Base-by-base conservation (phyloP, 2,113 vertebrate genomes). In the Nothobranchius furzeri region DNA sequence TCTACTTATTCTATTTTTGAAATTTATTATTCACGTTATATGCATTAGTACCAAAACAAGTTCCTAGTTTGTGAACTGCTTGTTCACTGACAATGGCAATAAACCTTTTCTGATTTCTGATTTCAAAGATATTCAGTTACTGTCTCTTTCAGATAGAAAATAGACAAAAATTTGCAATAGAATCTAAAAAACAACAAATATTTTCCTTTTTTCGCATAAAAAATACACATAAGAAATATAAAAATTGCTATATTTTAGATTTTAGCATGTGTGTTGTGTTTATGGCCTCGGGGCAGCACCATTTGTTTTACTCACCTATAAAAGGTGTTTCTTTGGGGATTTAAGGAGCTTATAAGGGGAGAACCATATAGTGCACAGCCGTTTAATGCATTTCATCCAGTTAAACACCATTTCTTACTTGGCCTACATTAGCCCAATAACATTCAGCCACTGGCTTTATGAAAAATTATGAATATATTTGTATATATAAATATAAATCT, bases 381-480 rank as follows among this genome's bases (percentile, higher is more conserved):
- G 79, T 89, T 91, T 85, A 74, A 87, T 86, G 89, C 8, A 42
- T 86, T 79, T 30, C 73, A 25, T 88, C 69, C 87, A 30, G 30
- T 86, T 86, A 85, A 90, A 85, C 76, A 87, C 80, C 64, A 66
- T 63, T 68, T 50, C 68, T 76, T 59, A 90, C 85, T 83, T 89
- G 87, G 79, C 87, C 86, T 85, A 74, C 83, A 83, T 83, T 73
- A 58, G 74, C 82, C 52, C 6, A 45, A 62, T 52, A 43, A 15
- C 64, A 61, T n/a, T 71, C 61, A 35, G 53, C 61, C 64, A 52
- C 49, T 63, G 51, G 52, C 48, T 25, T 46, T 63, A 61, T 69
- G 59, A 53, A 56, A 60, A 58, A 24, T 9, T 10, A 43, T 7
- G 6, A 35, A 35, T 11, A 36, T 3, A 48, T 48, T 17, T 42